phyloP scores from a whole-genome alignment of 1,140 invertebrate genomes.

The Oscheius sp. region DNA sequence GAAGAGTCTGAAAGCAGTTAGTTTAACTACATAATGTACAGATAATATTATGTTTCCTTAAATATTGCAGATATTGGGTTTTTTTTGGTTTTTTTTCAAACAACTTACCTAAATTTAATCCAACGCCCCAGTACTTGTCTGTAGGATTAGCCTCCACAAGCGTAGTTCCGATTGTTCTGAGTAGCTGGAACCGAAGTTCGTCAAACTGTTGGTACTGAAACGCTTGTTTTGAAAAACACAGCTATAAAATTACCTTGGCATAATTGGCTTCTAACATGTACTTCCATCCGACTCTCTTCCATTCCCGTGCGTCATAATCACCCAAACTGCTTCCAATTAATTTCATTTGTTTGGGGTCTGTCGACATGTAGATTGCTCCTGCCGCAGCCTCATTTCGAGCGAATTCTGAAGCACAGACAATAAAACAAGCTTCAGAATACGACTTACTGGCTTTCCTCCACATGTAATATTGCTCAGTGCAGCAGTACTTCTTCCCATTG shows the following conservation, averaged over 20 bases:
- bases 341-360: not conserved
- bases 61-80: no score
- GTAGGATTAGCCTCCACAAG: slow-evolving; percentile 2
- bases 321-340: not conserved
- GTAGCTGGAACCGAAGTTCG: not conserved
- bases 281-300: not conserved
- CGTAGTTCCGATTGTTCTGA: not conserved
- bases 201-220: not conserved
- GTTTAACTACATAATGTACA: not conserved
- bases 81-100: no score
- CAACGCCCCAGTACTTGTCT: slow-evolving; percentile 4
- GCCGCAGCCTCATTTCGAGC: not conserved
- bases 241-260: not conserved
- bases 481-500: not conserved
- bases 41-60: not conserved
- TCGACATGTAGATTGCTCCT: not conserved
- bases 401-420: slow-evolving; percentile 3
- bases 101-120: not conserved
- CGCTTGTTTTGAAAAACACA: not conserved
- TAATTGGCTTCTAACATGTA: not conserved
- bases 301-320: not conserved
- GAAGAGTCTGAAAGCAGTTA: not conserved
- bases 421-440: not conserved
- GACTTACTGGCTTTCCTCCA: slow-evolving; percentile 11
- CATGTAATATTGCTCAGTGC: slow-evolving; percentile 1